Evolutionary conservation across 2,113 vertebrate genomes (phyloP), one percentile per base, ranked within the genome.

Genomic region (Baryphthengus martii): DNA sequence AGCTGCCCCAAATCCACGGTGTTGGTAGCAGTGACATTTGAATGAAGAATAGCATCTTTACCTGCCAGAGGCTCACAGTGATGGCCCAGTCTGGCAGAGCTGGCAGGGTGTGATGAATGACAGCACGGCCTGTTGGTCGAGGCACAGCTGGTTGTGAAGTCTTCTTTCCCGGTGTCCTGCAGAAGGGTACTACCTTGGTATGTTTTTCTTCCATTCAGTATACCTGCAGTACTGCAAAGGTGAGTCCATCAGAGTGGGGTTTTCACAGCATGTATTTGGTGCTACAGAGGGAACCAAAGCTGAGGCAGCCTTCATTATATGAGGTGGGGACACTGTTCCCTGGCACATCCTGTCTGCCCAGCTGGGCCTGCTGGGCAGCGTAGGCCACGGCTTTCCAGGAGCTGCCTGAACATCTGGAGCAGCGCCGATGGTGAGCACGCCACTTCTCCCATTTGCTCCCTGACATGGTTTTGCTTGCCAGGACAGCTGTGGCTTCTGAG

Each of bases 11-110:
- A 24, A 7, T n/a, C 72, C 13, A 0, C 24, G 2, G 2, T 2
- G 3, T 8, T 2, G 0, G n/a, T 7, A 44, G 65, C 0, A 0
- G 24, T 17, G 83, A 31, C 26, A 0, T 23, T 6, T 0, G 37
- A 20, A 28, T 7, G 25, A 24, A 29, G 26, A 17, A 6, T 6
- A 45, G 15, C 35, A 29, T 17, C 68, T 40, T n/a, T n/a, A 16
- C 20, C 49, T 45, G 50, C 52, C 33, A 40, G 10, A 10, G 25
- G 44, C 25, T 76, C 1, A 3, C 52, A 21, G 37, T 3, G 2
- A 2, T 3, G 55, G 49, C 9, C 2, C 1, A 14, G 35, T 19
- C 68, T 29, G 31, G 31, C 37, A 61, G 15, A 26, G 45, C 33
- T 7, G 53, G 31, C 70, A 26, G 68, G 17, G 4, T 0, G 3